Evolutionary conservation across 2,888 invertebrate species (phyloP).

Genomic region (Arctia plantaginis): DNA sequence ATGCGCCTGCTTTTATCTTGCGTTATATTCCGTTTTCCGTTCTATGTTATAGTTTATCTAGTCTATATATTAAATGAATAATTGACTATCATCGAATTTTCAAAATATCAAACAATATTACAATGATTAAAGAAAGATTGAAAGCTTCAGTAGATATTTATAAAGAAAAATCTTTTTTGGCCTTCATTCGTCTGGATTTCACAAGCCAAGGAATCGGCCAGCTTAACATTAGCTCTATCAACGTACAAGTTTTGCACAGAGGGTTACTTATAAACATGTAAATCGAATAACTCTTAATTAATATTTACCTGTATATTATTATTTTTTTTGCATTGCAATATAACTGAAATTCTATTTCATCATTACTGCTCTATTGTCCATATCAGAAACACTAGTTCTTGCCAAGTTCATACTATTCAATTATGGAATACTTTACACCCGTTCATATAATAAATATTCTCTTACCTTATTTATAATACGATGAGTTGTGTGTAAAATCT

Average conservation of each 20-base stretch:
- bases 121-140: neutral
- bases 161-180: neutral
- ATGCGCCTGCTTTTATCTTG: slow-evolving; percentile 47
- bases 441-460: neutral
- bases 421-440: neutral
- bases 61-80: neutral
- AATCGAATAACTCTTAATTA: neutral
- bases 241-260: neutral
- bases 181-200: neutral
- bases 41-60: slow-evolving; percentile 23
- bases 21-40: slow-evolving; percentile 29
- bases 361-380: neutral
- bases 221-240: neutral
- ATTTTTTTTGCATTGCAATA: neutral
- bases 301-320: neutral
- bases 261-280: neutral
- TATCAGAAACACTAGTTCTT: neutral
- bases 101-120: neutral
- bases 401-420: neutral
- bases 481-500: neutral
- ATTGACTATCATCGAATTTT: too few relatives aligned
- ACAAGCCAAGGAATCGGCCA: neutral
- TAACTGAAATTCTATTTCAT: neutral
- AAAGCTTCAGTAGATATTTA: too few relatives aligned
- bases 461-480: neutral